Conservation (phyloP, 2,113 vertebrate species). For the Halichoeres trimaculatus region DNA sequence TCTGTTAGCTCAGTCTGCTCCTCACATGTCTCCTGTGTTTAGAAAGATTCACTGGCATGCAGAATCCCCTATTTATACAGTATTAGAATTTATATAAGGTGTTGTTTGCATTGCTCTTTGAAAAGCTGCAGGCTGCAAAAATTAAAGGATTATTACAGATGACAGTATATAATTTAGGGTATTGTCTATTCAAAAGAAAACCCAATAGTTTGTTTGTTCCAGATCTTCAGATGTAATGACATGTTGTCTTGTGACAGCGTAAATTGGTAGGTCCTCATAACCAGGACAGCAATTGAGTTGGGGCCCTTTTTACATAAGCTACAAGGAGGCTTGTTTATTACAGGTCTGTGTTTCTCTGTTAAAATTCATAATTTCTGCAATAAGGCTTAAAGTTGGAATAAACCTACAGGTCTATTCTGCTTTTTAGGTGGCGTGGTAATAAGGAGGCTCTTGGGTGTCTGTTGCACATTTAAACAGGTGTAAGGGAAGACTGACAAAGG, state of each 20-base stretch:
- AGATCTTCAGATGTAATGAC: background rate
- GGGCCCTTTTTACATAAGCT: too few relatives aligned
- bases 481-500: background rate
- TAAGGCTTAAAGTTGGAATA: constrained; percentile 12
- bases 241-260: background rate
- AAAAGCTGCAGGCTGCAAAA: too few relatives aligned
- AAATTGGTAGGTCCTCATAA: too few relatives aligned
- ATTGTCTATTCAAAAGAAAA: background rate
- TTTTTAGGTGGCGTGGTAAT: constrained; percentile 16
- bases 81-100: too few relatives aligned
- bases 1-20: constrained; percentile 45
- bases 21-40: constrained; percentile 25
- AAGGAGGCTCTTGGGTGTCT: constrained; percentile 3
- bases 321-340: background rate
- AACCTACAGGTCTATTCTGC: constrained; percentile 28
- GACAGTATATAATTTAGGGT: too few relatives aligned
- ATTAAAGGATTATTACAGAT: too few relatives aligned
- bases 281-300: too few relatives aligned
- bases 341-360: background rate
- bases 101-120: too few relatives aligned
- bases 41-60: background rate
- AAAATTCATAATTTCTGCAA: background rate
- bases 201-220: background rate
- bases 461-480: constrained; percentile 22
- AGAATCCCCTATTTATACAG: too few relatives aligned